Evolutionary conservation across 2,888 invertebrate genomes (phyloP).

Genomic region (Cremastinae sp.): DNA sequence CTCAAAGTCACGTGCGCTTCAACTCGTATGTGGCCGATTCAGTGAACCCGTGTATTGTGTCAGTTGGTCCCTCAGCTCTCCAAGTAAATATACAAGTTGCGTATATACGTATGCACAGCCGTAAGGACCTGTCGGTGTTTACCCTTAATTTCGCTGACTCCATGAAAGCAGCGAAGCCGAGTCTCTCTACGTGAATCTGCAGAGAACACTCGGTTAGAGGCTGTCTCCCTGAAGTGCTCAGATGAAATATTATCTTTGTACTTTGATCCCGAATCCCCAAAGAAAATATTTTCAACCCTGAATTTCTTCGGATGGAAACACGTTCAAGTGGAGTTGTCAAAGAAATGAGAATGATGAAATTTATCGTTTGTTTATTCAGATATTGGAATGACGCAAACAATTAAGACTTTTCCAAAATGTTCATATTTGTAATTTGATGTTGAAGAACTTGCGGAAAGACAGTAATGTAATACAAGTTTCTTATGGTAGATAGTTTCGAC

Average conservation of each 20-base stretch:
- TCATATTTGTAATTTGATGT: too few relatives aligned
- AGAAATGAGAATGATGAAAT: too few relatives aligned
- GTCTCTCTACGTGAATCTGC: not conserved
- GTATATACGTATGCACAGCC: slow-evolving; percentile 13
- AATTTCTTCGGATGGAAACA: too few relatives aligned
- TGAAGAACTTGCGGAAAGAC: too few relatives aligned
- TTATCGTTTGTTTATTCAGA: too few relatives aligned
- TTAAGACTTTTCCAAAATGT: too few relatives aligned
- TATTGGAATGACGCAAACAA: too few relatives aligned
- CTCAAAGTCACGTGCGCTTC: slow-evolving; percentile 33
- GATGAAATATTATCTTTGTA: not conserved
- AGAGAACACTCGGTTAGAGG: slow-evolving; percentile 12
- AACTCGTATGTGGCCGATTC: slow-evolving; percentile 27
- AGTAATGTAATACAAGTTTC: too few relatives aligned
- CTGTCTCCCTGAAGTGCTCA: not conserved
- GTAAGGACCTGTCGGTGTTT: slow-evolving; percentile 32
- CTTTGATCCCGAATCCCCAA: not conserved
- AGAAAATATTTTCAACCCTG: too few relatives aligned
- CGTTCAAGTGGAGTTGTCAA: too few relatives aligned
- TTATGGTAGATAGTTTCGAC: too few relatives aligned
- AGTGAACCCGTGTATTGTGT: slow-evolving; percentile 33
- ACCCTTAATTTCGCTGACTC: slow-evolving; percentile 52
- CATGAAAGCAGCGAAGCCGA: slow-evolving; percentile 9
- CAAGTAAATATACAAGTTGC: slow-evolving; percentile 42
- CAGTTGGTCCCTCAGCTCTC: slow-evolving; percentile 28